Percentiles rank a stretch among this genome's conserved stretches.
Conservation (phyloP, 1,140 invertebrate species). For the Lamellibrachia luymesi region DNA sequence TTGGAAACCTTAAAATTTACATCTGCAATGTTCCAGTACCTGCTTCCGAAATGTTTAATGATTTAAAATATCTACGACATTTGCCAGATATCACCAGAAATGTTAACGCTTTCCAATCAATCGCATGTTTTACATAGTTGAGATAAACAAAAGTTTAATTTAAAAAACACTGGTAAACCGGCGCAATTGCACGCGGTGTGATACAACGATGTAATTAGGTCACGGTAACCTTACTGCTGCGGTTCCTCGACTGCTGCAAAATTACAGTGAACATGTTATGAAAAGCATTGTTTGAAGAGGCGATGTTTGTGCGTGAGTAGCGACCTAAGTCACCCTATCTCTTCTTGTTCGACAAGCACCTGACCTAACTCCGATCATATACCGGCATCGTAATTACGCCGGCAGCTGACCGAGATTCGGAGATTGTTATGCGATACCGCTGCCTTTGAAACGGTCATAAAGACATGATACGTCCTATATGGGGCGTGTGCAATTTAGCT, state of each 20-base stretch:
- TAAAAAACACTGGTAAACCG: not conserved
- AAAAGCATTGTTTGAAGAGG: not conserved
- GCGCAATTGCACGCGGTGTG: not conserved
- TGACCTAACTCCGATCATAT: not conserved
- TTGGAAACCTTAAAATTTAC: no score
- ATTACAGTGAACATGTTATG: not conserved
- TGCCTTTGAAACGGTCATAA: not conserved
- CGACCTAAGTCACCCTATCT: not conserved
- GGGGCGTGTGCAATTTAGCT: not conserved
- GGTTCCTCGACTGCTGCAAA: not conserved
- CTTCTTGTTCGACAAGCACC: no score
- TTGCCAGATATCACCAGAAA: no score
- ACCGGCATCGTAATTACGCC: not conserved
- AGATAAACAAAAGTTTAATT: no score
- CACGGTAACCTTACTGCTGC: not conserved
- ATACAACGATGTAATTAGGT: not conserved
- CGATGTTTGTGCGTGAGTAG: not conserved
- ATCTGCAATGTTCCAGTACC: no score
- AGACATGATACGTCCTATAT: not conserved
- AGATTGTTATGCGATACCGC: not conserved
- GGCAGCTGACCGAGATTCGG: not conserved
- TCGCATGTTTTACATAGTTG: not conserved
- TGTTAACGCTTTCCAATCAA: no score
- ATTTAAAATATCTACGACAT: not conserved
- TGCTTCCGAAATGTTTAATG: not conserved